Base-by-base conservation (phyloP, 1,140 invertebrate species). In the Anagrus nilaparvatae region DNA sequence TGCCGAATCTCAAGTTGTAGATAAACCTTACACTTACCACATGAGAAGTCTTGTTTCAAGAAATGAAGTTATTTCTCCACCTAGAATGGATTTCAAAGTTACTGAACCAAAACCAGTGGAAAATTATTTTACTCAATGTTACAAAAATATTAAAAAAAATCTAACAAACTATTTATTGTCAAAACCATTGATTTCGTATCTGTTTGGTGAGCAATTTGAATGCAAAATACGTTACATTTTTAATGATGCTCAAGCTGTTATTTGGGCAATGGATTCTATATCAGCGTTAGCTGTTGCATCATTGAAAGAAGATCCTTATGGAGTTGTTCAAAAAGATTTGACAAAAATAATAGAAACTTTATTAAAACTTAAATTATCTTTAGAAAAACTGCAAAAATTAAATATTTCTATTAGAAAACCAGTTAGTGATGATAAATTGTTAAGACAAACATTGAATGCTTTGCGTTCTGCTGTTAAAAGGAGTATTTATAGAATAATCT, bases 281-380 rank as follows among this genome's bases (percentile, higher is more conserved):
- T 75, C 83, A 0, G 70, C 74, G 20, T 60, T 88, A 13, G 72
- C 74, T 21, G 74, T 76, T 3, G 64, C 73, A 24, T 87, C 85
- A 0, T 57, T 86, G 4, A 72, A 50, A 7, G 84, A 88, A 65
- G 86, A 88, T 63, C 73, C 70, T 40, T 87, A 78, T 66, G 86
- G 86, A 29, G 76, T 88, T 32, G 81, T 84, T 4, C 85, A 87
- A 54, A 81, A 81, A 58, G 81, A 86, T 61, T 59, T 88, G 19
- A 62, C 79, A 8, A 52, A 59, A 14, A 75, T 88, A n/a, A 76
- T 89, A 25, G 71, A 71, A 30, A 53, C 71, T 6, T 51, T 88
- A 2, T 54, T 86, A 4, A 67, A 68, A 30, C 63, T 87, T 1
- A 85, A 85, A 49, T 68, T 74, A 25, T 73, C 73, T 47, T 50